A percentile compares a stretch with the other conserved stretches of the same genome.
Evolutionary conservation across 2,797 vertebrate genomes (phyloP).

Genomic region (Muscicapa comitata): DNA sequence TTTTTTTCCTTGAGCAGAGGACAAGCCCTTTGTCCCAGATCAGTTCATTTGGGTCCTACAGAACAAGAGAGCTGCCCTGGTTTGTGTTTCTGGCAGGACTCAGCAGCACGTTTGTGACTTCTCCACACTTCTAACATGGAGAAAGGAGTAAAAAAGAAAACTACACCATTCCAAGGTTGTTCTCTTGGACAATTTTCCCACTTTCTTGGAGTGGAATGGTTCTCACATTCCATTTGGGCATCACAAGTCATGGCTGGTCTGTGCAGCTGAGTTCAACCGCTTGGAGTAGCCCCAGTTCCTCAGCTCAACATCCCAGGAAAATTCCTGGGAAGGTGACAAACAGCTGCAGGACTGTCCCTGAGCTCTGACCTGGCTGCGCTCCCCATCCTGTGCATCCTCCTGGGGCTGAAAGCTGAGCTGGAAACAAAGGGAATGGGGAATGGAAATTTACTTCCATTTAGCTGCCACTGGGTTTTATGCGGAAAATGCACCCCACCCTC

Average conservation of each 20-base stretch:
- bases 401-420: background rate
- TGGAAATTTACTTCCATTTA: constrained; percentile 34
- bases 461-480: background rate
- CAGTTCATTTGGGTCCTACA: background rate
- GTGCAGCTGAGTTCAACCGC: background rate
- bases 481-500: constrained; percentile 15
- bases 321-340: background rate
- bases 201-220: background rate
- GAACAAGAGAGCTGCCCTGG: background rate
- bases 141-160: background rate
- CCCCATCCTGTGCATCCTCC: background rate
- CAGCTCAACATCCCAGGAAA: background rate
- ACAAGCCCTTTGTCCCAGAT: background rate
- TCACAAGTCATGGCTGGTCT: rapidly evolving
- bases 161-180: rapidly evolving
- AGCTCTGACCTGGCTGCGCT: background rate
- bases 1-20: background rate
- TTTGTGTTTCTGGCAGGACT: background rate
- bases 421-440: background rate
- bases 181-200: background rate
- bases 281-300: background rate
- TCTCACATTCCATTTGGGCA: background rate
- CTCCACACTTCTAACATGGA: rapidly evolving
- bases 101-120: background rate
- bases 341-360: background rate